Conservation (phyloP, 1,140 invertebrate genomes). For the Triops cancriformis region DNA sequence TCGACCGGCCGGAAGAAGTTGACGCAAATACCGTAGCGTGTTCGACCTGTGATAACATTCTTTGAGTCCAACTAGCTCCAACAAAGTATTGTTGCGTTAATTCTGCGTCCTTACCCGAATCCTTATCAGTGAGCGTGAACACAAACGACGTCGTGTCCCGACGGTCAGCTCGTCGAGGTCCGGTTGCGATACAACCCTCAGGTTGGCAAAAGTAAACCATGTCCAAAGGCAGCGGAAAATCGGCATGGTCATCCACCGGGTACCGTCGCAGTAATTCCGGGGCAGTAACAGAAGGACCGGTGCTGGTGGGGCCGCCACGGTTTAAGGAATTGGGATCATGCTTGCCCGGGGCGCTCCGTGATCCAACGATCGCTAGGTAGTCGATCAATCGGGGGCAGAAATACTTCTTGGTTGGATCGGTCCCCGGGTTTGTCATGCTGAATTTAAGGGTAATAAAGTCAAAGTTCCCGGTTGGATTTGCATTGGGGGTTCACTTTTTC, state of each 20-base stretch:
- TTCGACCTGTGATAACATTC: too few relatives aligned
- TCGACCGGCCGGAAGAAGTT: slow-evolving; percentile 92
- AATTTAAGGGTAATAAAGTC: not conserved
- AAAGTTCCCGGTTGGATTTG: not conserved
- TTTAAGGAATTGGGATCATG: slow-evolving; percentile 42
- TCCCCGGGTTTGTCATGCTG: slow-evolving; percentile 16
- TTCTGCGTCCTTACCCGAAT: slow-evolving; percentile 63
- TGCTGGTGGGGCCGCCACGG: not conserved
- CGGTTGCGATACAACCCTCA: slow-evolving; percentile 72
- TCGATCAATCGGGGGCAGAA: slow-evolving; percentile 78
- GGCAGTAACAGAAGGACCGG: slow-evolving; percentile 46
- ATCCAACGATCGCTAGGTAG: slow-evolving; percentile 93
- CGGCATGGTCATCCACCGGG: slow-evolving; percentile 54
- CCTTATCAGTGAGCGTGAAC: slow-evolving; percentile 97
- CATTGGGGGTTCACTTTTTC: not conserved
- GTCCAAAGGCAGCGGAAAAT: slow-evolving; percentile 92
- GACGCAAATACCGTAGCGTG: slow-evolving; percentile 90
- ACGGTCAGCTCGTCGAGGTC: slow-evolving; percentile 72
- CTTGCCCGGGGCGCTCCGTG: slow-evolving; percentile 53
- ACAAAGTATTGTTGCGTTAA: not conserved
- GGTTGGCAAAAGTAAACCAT: slow-evolving; percentile 99
- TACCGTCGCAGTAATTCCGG: slow-evolving; percentile 72
- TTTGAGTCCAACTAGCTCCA: too few relatives aligned
- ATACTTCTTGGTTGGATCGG: slow-evolving; percentile 50
- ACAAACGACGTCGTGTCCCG: slow-evolving; percentile 93